These are phyloP conservation scores for Blomia tropicalis DNA, from an alignment of 2,888 invertebrate genomes.

Conservation along the genomic window DNA sequence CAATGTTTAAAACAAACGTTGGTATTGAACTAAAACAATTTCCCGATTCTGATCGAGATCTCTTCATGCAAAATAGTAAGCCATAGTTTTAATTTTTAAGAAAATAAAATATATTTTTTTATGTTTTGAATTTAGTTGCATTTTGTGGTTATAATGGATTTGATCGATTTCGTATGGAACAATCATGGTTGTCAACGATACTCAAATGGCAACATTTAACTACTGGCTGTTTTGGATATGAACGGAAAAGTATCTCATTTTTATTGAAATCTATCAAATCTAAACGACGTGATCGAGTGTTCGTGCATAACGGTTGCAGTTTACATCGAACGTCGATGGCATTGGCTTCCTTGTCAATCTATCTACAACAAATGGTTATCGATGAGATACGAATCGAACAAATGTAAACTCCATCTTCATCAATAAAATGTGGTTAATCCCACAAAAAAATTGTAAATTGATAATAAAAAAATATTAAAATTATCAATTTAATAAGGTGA, in stretches of 20 bases:
- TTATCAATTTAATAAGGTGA: no score
- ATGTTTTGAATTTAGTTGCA: slow-evolving; percentile 9
- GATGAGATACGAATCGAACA: not conserved
- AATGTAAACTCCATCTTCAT: no score
- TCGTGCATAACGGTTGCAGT: slow-evolving; percentile 20
- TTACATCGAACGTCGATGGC: slow-evolving; percentile 21
- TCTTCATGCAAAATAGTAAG: slow-evolving; percentile 22
- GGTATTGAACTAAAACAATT: not conserved
- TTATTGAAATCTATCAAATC: not conserved
- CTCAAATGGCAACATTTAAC: not conserved
- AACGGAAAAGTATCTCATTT: not conserved
- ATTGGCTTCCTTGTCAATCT: slow-evolving; percentile 16
- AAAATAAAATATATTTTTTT: no score
- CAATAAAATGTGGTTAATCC: no score
- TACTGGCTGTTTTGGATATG: not conserved
- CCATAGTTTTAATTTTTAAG: no score
- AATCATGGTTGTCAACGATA: slow-evolving; percentile 5
- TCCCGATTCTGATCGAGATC: not conserved
- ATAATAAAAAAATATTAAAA: no score
- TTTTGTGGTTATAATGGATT: slow-evolving; percentile 18
- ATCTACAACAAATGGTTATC: slow-evolving; percentile 9
- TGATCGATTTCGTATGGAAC: not conserved
- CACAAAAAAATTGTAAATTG: no score
- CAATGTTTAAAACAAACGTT: slow-evolving; percentile 8
- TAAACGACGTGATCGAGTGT: slow-evolving; percentile 9